These are phyloP conservation scores for Spodoptera litura DNA, from an alignment of 1,140 invertebrate species.

Conservation along the genomic window DNA sequence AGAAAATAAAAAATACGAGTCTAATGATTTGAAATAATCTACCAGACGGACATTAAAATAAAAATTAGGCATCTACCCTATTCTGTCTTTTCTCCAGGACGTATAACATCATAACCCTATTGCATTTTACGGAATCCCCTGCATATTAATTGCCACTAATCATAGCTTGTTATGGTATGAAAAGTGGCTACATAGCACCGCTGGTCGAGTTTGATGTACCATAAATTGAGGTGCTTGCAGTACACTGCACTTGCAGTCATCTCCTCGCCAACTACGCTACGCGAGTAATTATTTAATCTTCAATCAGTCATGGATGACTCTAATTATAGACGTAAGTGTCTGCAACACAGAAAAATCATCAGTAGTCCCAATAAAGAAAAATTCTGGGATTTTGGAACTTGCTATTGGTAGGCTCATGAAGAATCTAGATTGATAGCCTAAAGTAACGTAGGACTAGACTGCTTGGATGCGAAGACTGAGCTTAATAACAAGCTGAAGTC, in stretches of 20 bases:
- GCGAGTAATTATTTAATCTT: slow-evolving; percentile 43
- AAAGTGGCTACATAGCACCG: neutral
- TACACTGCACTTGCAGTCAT: neutral
- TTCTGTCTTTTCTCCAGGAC: no score
- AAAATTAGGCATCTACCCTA: no score
- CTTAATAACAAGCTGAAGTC: no score
- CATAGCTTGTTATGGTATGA: neutral
- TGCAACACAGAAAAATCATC: neutral
- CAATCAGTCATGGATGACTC: slow-evolving; percentile 37
- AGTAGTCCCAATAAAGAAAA: neutral
- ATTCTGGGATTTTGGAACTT: no score
- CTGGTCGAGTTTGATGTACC: neutral
- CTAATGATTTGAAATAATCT: no score
- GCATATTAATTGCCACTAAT: neutral
- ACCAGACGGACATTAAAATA: no score
- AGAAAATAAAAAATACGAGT: no score
- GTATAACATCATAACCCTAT: neutral
- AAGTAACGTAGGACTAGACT: no score
- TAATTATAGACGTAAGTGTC: slow-evolving; percentile 4
- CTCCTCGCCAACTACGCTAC: slow-evolving; percentile 18
- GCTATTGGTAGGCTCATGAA: no score
- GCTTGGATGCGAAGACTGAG: no score
- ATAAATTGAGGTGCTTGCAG: neutral
- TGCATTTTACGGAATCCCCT: neutral
- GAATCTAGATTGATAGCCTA: no score